Evolutionary conservation across 2,888 invertebrate species (phyloP).

Genomic region (Azorinus chamasolen): DNA sequence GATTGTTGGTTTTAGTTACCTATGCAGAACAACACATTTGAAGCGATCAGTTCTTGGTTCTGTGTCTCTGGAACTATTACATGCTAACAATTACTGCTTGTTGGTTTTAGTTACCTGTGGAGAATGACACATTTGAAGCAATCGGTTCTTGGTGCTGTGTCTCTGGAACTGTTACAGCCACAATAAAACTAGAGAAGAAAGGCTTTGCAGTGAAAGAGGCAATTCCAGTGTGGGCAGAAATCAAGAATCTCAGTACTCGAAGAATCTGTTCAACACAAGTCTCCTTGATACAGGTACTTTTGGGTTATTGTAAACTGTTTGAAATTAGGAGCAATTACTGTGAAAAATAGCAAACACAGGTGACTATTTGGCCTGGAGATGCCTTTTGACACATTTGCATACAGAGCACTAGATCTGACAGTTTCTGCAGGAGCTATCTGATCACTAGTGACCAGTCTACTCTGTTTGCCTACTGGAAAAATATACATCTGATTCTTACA

Average conservation of each 20-base stretch:
- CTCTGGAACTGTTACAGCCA: slow-evolving; percentile 81
- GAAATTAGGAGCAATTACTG: too few relatives aligned
- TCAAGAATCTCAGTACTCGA: slow-evolving; percentile 81
- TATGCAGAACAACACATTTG: slow-evolving; percentile 82
- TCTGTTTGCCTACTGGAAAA: too few relatives aligned
- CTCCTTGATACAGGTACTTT: slow-evolving; percentile 80
- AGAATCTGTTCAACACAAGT: slow-evolving; percentile 80
- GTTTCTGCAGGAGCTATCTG: too few relatives aligned
- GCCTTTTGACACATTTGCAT: too few relatives aligned
- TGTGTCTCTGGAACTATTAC: too few relatives aligned
- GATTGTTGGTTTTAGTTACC: slow-evolving; percentile 69
- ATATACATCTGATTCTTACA: too few relatives aligned
- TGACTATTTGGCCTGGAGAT: too few relatives aligned
- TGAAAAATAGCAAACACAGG: too few relatives aligned
- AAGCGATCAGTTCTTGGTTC: slow-evolving; percentile 82
- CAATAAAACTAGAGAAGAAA: slow-evolving; percentile 78
- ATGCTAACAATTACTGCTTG: too few relatives aligned
- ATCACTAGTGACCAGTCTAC: too few relatives aligned
- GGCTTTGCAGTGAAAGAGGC: slow-evolving; percentile 81
- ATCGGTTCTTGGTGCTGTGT: slow-evolving; percentile 83
- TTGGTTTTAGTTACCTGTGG: slow-evolving; percentile 76
- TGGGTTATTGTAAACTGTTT: background rate
- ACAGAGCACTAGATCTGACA: too few relatives aligned
- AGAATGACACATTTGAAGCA: slow-evolving; percentile 82
- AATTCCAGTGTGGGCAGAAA: slow-evolving; percentile 82